Percentiles rank a stretch among this genome's conserved stretches.
phyloP scores from a whole-genome alignment of 2,797 vertebrate species.

The Passerculus sandwichensis region DNA sequence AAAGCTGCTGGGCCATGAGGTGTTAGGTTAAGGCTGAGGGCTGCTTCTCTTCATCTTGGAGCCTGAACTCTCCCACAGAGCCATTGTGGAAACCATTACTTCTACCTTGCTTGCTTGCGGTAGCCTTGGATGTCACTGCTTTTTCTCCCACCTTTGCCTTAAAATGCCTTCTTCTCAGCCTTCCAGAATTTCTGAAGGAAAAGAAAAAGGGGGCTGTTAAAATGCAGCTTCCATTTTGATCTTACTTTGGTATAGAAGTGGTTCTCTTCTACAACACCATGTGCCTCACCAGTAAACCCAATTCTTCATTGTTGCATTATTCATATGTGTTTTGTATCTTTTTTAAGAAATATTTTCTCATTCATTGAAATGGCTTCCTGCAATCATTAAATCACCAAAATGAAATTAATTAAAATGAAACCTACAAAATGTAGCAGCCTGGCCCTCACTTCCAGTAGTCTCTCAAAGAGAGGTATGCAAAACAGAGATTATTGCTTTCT shows the following conservation, averaged over 20 bases:
- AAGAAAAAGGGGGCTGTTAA: background rate
- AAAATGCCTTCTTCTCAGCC: background rate
- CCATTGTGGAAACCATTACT: fast-evolving
- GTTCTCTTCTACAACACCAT: background rate
- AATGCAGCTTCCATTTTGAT: background rate
- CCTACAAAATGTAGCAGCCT: background rate
- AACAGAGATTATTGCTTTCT: background rate
- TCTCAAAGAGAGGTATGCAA: background rate
- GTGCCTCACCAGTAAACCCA: background rate
- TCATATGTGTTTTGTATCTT: background rate
- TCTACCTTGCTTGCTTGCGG: background rate
- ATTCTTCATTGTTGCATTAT: background rate
- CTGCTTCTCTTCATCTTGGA: background rate
- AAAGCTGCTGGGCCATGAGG: background rate
- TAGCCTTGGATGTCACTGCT: background rate
- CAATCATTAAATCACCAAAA: background rate
- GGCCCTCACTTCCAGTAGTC: background rate
- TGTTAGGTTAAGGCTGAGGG: background rate
- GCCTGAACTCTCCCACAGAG: background rate
- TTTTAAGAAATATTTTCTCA: background rate
- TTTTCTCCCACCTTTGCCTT: background rate
- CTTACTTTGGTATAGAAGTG: background rate
- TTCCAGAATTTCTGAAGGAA: background rate
- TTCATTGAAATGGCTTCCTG: background rate
- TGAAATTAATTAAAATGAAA: background rate